Conservation (phyloP, 2,888 invertebrate genomes). For the Achlya flavicornis region DNA sequence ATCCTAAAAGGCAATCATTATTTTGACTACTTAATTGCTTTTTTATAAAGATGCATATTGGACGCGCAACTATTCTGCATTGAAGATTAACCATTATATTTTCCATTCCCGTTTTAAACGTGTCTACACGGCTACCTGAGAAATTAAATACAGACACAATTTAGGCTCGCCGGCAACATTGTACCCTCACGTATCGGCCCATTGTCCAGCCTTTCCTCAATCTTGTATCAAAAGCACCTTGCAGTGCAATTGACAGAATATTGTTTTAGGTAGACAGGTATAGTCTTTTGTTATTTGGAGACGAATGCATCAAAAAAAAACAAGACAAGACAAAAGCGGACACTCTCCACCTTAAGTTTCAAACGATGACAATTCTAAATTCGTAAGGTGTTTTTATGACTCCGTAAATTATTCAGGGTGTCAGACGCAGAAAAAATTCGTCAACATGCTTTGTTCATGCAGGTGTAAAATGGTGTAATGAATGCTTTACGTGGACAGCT, state of each 20-base stretch:
- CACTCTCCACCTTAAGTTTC: slow-evolving; percentile 59
- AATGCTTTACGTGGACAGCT: slow-evolving; percentile 49
- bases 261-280: slow-evolving; percentile 77
- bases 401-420: slow-evolving; percentile 51
- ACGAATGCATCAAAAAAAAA: slow-evolving; percentile 40
- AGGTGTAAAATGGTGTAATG: slow-evolving; percentile 48
- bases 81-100: slow-evolving; percentile 3
- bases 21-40: slow-evolving; percentile 10
- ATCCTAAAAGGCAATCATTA: neutral
- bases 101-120: slow-evolving; percentile 52
- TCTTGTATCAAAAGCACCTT: slow-evolving; percentile 66
- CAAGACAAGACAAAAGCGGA: slow-evolving; percentile 45
- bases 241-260: slow-evolving; percentile 71
- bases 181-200: slow-evolving; percentile 65
- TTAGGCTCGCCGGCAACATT: slow-evolving; percentile 55
- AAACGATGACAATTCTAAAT: slow-evolving; percentile 55
- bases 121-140: slow-evolving; percentile 67
- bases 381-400: slow-evolving; percentile 66
- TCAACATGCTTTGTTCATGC: slow-evolving; percentile 59
- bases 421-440: slow-evolving; percentile 53
- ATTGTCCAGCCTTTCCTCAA: slow-evolving; percentile 47
- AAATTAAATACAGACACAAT: slow-evolving; percentile 62
- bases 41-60: slow-evolving; percentile 21
- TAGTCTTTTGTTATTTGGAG: slow-evolving; percentile 49
- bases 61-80: neutral